Conservation (phyloP, 2,113 vertebrate genomes). For the Rhynchomys soricoides region DNA sequence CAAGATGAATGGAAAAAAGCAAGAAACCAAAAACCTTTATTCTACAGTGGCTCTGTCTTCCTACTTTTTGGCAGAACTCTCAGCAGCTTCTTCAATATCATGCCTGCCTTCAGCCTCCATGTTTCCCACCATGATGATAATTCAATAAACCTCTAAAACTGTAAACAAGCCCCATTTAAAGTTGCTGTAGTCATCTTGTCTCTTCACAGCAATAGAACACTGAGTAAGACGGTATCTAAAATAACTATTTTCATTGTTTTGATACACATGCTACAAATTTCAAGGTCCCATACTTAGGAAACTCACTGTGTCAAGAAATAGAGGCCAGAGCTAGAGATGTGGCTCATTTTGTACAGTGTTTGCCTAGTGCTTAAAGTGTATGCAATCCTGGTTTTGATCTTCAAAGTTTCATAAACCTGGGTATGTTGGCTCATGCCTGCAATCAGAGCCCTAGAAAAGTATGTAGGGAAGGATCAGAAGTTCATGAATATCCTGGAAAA, state of each 20-base stretch:
- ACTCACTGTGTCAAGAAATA: conserved; percentile 57
- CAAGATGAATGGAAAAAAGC: background rate
- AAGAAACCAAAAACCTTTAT: background rate
- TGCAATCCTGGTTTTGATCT: too few species aligned
- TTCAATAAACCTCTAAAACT: background rate
- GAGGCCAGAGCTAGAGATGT: background rate
- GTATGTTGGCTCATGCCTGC: background rate
- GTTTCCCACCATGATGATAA: background rate
- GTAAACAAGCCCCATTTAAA: background rate
- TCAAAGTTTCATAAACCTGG: background rate
- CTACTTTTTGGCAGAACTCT: background rate
- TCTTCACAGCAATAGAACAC: background rate
- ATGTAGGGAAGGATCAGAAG: background rate
- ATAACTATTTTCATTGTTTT: conserved; percentile 59
- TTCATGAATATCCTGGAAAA: background rate
- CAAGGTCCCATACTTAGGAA: conserved; percentile 36
- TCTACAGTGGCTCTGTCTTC: conserved; percentile 28
- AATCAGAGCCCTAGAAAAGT: background rate
- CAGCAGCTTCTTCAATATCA: background rate
- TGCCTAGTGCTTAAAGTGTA: background rate
- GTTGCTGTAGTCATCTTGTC: background rate
- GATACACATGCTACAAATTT: conserved; percentile 66
- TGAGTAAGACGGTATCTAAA: conserved; percentile 31
- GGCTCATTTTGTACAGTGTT: background rate
- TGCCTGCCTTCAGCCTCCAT: background rate